phyloP scores from a whole-genome alignment of 1,140 invertebrate species.

The Macrocentrus cingulum region DNA sequence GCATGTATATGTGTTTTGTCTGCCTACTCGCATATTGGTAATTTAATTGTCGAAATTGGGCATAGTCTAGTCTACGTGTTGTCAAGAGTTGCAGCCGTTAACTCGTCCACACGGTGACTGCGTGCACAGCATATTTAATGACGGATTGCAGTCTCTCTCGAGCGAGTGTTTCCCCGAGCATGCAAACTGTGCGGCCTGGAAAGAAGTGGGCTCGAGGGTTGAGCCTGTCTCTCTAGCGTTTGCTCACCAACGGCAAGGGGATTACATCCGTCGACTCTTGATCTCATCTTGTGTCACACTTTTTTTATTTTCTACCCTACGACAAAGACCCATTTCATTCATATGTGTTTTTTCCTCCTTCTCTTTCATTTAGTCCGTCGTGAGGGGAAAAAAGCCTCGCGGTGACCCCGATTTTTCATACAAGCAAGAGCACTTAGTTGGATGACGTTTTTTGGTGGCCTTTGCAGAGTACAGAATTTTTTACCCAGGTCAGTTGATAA shows the following conservation, averaged over 20 bases:
- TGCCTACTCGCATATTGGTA: too few species aligned
- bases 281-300: constrained; percentile 5
- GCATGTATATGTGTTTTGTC: not conserved
- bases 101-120: constrained; percentile 20
- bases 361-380: not conserved
- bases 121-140: constrained; percentile 27
- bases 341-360: not conserved
- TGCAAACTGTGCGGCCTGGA: constrained; percentile 10
- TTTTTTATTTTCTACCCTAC: not conserved
- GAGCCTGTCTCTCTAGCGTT: not conserved
- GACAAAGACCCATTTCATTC: not conserved
- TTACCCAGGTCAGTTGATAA: too few species aligned
- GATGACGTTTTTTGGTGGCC: not conserved
- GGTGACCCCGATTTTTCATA: not conserved
- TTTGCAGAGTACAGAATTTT: too few species aligned
- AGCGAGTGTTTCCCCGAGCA: constrained; percentile 18
- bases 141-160: not conserved
- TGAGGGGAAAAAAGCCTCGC: not conserved
- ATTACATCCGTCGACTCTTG: constrained; percentile 7
- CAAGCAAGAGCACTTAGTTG: not conserved
- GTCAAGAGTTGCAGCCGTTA: constrained; percentile 17
- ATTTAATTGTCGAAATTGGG: too few species aligned
- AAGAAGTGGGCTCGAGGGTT: constrained; percentile 16
- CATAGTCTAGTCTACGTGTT: constrained; percentile 10
- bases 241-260: constrained; percentile 2